phyloP scores from a whole-genome alignment of 2,113 vertebrate genomes.

The Xenopus tropicalis region DNA sequence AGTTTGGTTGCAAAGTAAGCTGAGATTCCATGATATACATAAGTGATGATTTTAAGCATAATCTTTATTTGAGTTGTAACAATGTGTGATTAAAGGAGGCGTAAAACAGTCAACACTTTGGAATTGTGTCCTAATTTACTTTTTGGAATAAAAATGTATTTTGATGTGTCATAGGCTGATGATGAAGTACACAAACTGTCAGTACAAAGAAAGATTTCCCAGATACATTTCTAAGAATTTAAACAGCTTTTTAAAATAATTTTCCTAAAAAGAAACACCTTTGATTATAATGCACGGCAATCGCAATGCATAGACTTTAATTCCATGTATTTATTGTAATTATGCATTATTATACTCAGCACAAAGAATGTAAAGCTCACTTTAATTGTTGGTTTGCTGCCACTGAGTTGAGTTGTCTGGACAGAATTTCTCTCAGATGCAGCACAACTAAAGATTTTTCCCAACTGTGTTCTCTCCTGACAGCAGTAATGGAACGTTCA shows the following conservation, averaged over 20 bases:
- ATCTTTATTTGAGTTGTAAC: neutral
- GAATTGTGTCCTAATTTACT: neutral
- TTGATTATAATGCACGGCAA: too few species aligned
- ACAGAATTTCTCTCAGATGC: neutral
- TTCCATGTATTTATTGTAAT: neutral
- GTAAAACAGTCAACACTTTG: neutral
- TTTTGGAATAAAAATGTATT: too few species aligned
- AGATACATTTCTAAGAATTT: too few species aligned
- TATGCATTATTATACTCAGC: conserved; percentile 5
- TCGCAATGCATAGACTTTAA: neutral
- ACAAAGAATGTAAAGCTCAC: neutral
- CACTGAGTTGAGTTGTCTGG: conserved; percentile 22
- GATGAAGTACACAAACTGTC: too few species aligned
- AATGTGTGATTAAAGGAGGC: neutral
- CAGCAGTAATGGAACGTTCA: conserved; percentile 68
- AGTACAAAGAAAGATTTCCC: too few species aligned
- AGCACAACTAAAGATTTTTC: conserved; percentile 13
- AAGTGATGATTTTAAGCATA: neutral
- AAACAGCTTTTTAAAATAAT: too few species aligned
- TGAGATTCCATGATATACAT: neutral
- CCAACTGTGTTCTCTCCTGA: conserved; percentile 53
- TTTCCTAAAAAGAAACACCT: too few species aligned
- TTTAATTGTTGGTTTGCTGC: conserved; percentile 1
- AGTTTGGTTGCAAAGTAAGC: neutral
- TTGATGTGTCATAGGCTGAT: too few species aligned